A percentile compares a stretch with the other conserved stretches of the same genome.
These are phyloP conservation scores for Pachyramphus minor DNA, from an alignment of 2,113 vertebrate species.

Conservation along the genomic window DNA sequence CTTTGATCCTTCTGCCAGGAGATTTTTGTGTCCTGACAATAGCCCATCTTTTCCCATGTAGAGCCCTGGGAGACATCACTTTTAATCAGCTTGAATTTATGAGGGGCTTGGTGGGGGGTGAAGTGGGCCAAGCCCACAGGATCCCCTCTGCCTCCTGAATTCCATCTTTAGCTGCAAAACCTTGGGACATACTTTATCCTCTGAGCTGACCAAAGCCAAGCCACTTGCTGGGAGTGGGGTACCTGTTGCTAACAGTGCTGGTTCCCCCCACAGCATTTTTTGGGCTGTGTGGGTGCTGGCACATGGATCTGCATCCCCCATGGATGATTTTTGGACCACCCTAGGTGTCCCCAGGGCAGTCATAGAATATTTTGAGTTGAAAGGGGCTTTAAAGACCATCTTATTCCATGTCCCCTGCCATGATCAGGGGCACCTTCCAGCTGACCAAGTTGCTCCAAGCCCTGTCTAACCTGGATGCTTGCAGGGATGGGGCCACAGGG, in stretches of 20 bases:
- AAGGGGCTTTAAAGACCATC: background rate
- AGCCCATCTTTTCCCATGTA: background rate
- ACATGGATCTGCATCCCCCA: accelerated
- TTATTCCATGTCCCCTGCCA: background rate
- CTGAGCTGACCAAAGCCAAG: background rate
- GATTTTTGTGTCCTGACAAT: background rate
- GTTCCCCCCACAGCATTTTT: accelerated
- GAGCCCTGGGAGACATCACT: background rate
- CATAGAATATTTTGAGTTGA: background rate
- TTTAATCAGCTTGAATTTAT: background rate
- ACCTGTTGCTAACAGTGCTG: background rate
- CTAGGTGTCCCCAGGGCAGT: background rate
- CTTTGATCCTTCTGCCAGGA: background rate
- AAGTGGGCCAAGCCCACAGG: background rate
- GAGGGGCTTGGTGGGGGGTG: background rate
- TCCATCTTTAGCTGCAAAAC: background rate
- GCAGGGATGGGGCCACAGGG: background rate
- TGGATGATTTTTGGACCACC: background rate
- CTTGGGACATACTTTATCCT: background rate
- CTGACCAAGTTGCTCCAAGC: accelerated
- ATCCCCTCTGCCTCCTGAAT: background rate
- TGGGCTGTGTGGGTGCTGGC: background rate
- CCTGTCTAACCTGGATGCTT: background rate
- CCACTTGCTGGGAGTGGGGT: background rate
- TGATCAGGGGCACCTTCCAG: background rate